These are phyloP conservation scores for Choristoneura fumiferana DNA, from an alignment of 1,140 invertebrate species.

Conservation along the genomic window DNA sequence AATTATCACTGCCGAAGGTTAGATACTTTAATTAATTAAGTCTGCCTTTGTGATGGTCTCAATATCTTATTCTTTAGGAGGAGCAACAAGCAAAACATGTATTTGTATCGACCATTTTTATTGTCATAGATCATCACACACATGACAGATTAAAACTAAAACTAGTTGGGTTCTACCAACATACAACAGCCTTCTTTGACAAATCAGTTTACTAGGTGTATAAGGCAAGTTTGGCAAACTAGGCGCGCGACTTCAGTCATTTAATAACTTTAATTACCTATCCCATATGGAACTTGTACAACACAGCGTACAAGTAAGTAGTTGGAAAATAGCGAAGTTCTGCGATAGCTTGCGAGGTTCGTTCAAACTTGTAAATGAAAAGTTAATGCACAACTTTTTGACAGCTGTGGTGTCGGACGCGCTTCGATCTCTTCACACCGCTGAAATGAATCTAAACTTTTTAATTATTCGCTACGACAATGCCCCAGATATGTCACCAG, in stretches of 20 bases:
- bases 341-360: constrained; percentile 40
- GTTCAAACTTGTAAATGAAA: constrained; percentile 64
- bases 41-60: too few relatives aligned
- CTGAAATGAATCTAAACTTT: constrained; percentile 49
- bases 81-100: too few relatives aligned
- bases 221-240: neutral
- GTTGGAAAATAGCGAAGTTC: constrained; percentile 39
- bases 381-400: constrained; percentile 59
- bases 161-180: too few relatives aligned
- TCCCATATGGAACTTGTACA: neutral
- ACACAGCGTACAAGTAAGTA: constrained; percentile 22
- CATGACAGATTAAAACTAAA: too few relatives aligned
- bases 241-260: neutral
- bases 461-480: constrained; percentile 45
- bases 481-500: constrained; percentile 30
- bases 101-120: too few relatives aligned
- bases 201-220: too few relatives aligned
- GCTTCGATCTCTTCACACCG: constrained; percentile 36
- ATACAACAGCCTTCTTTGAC: too few relatives aligned
- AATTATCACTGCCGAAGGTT: too few relatives aligned
- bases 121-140: too few relatives aligned
- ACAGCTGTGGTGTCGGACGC: constrained; percentile 38
- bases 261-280: constrained; percentile 19
- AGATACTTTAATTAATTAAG: too few relatives aligned
- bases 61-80: too few relatives aligned